phyloP scores from a whole-genome alignment of 2,888 invertebrate species.

The Agonopterix arenella region DNA sequence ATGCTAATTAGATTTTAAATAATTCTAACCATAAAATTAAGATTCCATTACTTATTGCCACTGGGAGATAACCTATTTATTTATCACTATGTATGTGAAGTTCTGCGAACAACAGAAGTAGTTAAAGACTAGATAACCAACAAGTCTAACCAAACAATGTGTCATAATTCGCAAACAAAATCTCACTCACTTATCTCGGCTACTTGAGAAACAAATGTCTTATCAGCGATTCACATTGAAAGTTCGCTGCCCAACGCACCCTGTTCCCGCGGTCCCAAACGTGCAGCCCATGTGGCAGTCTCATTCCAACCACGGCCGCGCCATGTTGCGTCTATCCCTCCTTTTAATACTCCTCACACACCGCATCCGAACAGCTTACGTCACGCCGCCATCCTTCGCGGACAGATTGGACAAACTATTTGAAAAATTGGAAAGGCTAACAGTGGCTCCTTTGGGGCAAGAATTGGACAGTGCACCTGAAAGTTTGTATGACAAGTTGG shows the following conservation, averaged over 20 bases:
- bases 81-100: too few species aligned
- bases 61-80: too few species aligned
- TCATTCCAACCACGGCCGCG: conserved; percentile 37
- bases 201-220: too few species aligned
- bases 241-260: neutral
- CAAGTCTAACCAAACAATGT: neutral
- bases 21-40: too few species aligned
- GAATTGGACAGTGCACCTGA: conserved; percentile 24
- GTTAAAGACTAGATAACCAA: too few species aligned
- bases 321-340: conserved; percentile 46
- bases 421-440: conserved; percentile 52
- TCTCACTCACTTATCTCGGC: neutral
- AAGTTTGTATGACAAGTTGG: conserved; percentile 48
- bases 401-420: conserved; percentile 47
- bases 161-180: neutral
- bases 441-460: conserved; percentile 22
- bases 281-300: conserved; percentile 23
- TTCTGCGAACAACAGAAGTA: too few species aligned
- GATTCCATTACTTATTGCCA: too few species aligned
- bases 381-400: conserved; percentile 50
- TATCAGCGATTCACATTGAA: too few species aligned
- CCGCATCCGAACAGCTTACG: conserved; percentile 43
- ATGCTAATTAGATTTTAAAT: too few species aligned
- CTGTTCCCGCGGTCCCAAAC: neutral
- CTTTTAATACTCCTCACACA: conserved; percentile 40